Conservation (phyloP, 1,140 invertebrate species). For the Chrysomallon squamiferum region DNA sequence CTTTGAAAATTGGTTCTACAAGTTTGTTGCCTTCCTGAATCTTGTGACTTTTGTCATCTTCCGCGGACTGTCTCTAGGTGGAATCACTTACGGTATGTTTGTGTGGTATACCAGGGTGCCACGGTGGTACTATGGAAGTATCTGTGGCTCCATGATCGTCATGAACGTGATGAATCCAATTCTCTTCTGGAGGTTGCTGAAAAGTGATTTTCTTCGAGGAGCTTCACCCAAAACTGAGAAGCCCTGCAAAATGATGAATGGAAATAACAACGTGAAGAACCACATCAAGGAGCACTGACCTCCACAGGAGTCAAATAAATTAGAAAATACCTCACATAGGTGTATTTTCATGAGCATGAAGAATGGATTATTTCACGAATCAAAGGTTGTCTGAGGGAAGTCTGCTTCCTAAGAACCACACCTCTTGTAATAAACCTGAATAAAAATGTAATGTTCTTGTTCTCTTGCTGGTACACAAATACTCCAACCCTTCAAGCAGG, state of each 20-base stretch:
- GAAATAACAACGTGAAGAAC: constrained; percentile 4
- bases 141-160: constrained; percentile 40
- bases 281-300: too few species aligned
- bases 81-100: constrained; percentile 40
- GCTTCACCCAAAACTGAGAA: neutral
- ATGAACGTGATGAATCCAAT: constrained; percentile 52
- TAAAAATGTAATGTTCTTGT: too few species aligned
- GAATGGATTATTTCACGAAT: too few species aligned
- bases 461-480: too few species aligned
- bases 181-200: constrained; percentile 52
- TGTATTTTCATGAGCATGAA: too few species aligned
- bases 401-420: too few species aligned
- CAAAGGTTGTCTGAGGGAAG: too few species aligned
- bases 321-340: too few species aligned
- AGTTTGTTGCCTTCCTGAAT: constrained; percentile 36
- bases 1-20: constrained; percentile 40
- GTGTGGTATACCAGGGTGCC: constrained; percentile 29
- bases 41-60: constrained; percentile 48
- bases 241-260: neutral
- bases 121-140: constrained; percentile 25
- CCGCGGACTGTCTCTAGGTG: constrained; percentile 30
- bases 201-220: constrained; percentile 46
- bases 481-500: too few species aligned
- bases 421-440: too few species aligned
- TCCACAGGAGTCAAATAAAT: too few species aligned